Base-by-base conservation (phyloP, 2,113 vertebrate species). In the Chaetodon auriga region DNA sequence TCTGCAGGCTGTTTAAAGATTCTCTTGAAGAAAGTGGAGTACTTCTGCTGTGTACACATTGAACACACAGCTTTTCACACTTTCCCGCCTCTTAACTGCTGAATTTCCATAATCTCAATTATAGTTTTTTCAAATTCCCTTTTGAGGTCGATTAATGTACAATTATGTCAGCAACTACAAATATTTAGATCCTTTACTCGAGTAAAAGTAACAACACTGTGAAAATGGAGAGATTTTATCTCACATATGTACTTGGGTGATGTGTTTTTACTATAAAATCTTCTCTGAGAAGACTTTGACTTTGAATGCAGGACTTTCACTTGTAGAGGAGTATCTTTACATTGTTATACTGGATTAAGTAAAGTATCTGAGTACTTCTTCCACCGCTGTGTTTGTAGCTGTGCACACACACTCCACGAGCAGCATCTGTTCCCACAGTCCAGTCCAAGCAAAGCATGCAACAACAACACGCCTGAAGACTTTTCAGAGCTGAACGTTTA, bases 401-500 rank as follows among this genome's bases (percentile, higher is more conserved):
- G 53, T 57, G 35, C 54, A 65, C 63, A 72, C 41, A 60, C 14
- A 45, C 38, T 66, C 68, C 55, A 64, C 15, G 45, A 46, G 51
- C 23, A 41, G 53, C 58, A 60, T 66, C 78, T 68, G 66, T 36
- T 58, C 58, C 43, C 69, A 66, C 53, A 41, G 41, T 25, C 18
- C n/a, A 13, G 23, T 30, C 30, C 30, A 30, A 30, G 38, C 46
- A 55, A 73, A 62, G 1, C 15, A 30, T 48, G 30, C 48, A 25
- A 13, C 68, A 66, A n/a, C 53, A 65, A n/a, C 41, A 81, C 5
- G 53, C 21, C 41, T 6, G 3, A 54, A 51, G 23, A 25, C 21
- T 12, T 43, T 4, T 49, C 1, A 13, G 4, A 78, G 19, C 4
- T 51, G 11, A 63, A 30, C 63, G 15, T 83, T 92, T 94, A 95